These are phyloP conservation scores for Enoplosus armatus DNA, from an alignment of 2,797 vertebrate species.

Conservation along the genomic window DNA sequence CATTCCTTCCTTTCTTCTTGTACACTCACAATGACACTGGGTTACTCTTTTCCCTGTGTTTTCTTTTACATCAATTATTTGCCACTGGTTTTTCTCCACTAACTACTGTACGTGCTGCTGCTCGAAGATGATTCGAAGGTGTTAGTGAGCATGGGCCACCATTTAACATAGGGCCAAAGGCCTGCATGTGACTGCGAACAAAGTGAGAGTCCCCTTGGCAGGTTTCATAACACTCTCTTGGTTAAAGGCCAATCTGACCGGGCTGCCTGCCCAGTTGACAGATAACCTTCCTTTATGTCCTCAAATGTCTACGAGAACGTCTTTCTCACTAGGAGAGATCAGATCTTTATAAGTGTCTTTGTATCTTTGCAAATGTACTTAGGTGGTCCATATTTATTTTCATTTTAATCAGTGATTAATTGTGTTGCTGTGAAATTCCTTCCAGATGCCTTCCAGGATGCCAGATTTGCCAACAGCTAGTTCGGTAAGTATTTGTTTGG, in stretches of 20 bases:
- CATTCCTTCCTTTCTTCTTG: conserved; percentile 22
- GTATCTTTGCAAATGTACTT: background rate
- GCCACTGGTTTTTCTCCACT: conserved; percentile 36
- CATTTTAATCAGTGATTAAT: conserved; percentile 23
- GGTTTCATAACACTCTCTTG: conserved; percentile 40
- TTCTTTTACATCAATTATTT: conserved; percentile 77
- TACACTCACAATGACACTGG: conserved; percentile 17
- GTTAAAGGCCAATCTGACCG: conserved; percentile 57
- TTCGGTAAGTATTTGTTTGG: conserved; percentile 88
- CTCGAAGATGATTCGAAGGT: conserved; percentile 33
- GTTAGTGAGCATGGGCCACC: conserved; percentile 33
- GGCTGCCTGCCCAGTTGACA: conserved; percentile 43
- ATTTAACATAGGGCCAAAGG: conserved; percentile 36
- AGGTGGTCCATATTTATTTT: background rate
- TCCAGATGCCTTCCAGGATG: conserved; percentile 99
- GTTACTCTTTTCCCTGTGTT: conserved; percentile 56
- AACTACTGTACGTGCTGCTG: conserved; percentile 33
- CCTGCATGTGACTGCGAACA: conserved; percentile 42
- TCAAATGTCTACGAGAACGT: conserved; percentile 25
- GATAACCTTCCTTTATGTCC: conserved; percentile 53
- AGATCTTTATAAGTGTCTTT: background rate
- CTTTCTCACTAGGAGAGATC: background rate
- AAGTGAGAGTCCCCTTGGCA: conserved; percentile 40
- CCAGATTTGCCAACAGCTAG: conserved; percentile 98
- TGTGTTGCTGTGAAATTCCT: conserved; percentile 60